Conservation (phyloP, 2,888 invertebrate species). For the Melolontha melolontha region DNA sequence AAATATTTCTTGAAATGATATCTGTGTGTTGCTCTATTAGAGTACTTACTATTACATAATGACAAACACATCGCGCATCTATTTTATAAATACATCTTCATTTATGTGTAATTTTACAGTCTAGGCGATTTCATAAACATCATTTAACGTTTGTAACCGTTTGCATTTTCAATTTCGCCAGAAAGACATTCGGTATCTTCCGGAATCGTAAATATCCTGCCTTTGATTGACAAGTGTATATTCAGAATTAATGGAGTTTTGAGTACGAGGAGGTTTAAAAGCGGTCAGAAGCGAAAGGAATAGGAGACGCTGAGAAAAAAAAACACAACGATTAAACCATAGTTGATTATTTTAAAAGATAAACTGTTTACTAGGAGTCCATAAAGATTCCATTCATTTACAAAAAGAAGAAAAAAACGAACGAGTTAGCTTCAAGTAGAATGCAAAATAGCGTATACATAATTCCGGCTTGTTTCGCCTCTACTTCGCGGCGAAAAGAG, state of each 20-base stretch:
- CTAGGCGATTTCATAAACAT: conserved; percentile 20
- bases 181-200: conserved; percentile 14
- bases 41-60: too few species aligned
- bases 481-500: not conserved
- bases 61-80: too few species aligned
- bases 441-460: conserved; percentile 8
- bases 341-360: conserved; percentile 40
- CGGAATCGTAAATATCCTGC: conserved; percentile 41
- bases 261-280: conserved; percentile 35
- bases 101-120: conserved; percentile 12
- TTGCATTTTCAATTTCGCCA: conserved; percentile 35
- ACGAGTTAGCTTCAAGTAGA: not conserved
- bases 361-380: conserved; percentile 37
- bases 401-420: not conserved
- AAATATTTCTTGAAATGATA: too few species aligned
- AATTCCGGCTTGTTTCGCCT: conserved; percentile 10
- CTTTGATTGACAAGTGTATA: conserved; percentile 40
- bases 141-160: conserved; percentile 29
- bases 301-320: conserved; percentile 1
- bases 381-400: conserved; percentile 42
- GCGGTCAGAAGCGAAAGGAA: conserved; percentile 8
- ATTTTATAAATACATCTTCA: conserved; percentile 5
- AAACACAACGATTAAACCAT: conserved; percentile 35
- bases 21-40: too few species aligned
- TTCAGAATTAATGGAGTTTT: conserved; percentile 37